Percentiles rank a stretch among this genome's conserved stretches.
Conservation (phyloP, 2,113 vertebrate genomes). For the Sciurus niger region DNA sequence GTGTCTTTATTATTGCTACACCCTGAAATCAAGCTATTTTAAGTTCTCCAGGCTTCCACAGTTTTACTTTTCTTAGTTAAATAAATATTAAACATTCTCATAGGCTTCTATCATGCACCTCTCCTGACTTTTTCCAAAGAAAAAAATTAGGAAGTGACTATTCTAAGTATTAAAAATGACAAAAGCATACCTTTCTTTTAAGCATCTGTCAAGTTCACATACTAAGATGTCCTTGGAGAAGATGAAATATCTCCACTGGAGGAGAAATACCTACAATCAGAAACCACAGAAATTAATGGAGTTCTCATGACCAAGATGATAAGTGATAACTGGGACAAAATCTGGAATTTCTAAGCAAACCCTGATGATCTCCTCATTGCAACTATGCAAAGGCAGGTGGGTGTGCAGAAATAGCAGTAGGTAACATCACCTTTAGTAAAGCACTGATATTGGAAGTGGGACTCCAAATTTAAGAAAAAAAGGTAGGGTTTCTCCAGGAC, state of each 20-base stretch:
- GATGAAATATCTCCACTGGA: slow-evolving; percentile 79
- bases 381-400: slow-evolving; percentile 88
- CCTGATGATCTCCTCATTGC: slow-evolving; percentile 87
- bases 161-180: slow-evolving; percentile 37
- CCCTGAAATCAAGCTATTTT: neutral
- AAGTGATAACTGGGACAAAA: slow-evolving; percentile 66
- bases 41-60: neutral
- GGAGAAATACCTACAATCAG: accelerated
- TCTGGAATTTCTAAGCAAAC: slow-evolving; percentile 87
- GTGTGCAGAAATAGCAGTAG: neutral
- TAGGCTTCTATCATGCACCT: neutral
- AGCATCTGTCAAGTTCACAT: neutral
- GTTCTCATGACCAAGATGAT: slow-evolving; percentile 43
- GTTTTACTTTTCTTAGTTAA: neutral
- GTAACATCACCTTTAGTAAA: too few species aligned
- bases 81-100: neutral
- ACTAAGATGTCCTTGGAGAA: slow-evolving; percentile 72
- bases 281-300: slow-evolving; percentile 79
- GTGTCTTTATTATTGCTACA: neutral
- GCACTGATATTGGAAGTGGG: accelerated
- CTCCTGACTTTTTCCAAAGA: neutral
- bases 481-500: neutral
- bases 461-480: neutral
- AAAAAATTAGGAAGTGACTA: neutral
- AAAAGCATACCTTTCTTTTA: neutral